Evolutionary conservation across 2,888 invertebrate species (phyloP).

Genomic region (Prenolepis imparis): DNA sequence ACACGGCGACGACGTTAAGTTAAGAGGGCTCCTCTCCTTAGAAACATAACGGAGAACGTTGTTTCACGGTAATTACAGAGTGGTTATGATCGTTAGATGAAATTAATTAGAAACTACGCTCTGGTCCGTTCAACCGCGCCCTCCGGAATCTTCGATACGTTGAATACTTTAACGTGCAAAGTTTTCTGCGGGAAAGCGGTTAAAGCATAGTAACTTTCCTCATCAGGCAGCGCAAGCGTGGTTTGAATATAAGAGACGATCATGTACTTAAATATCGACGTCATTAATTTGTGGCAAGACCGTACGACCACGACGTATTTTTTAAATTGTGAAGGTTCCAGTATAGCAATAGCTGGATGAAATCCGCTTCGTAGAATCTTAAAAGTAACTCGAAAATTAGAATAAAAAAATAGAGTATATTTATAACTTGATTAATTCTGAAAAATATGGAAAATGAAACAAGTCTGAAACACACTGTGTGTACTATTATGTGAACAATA

Average conservation of each 20-base stretch:
- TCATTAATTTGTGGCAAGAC: conserved; percentile 32
- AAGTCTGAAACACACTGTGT: neutral
- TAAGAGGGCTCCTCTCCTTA: conserved; percentile 63
- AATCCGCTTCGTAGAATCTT: neutral
- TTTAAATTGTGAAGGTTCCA: neutral
- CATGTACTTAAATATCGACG: conserved; percentile 44
- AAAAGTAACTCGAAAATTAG: neutral
- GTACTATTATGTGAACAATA: neutral
- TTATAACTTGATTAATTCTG: neutral
- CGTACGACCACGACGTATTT: neutral
- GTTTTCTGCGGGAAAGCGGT: conserved; percentile 41
- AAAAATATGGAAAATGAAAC: neutral
- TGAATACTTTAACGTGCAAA: conserved; percentile 45
- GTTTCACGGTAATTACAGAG: conserved; percentile 78
- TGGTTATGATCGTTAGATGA: conserved; percentile 75
- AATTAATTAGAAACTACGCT: conserved; percentile 78
- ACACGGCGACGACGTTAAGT: conserved; percentile 78
- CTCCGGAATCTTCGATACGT: conserved; percentile 58
- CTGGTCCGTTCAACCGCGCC: conserved; percentile 23
- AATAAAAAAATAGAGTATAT: neutral
- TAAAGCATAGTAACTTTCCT: conserved; percentile 51
- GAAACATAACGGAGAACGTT: conserved; percentile 66
- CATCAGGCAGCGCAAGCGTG: conserved; percentile 42
- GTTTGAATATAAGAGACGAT: conserved; percentile 38
- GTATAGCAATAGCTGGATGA: neutral